These are phyloP conservation scores for Elegia similella DNA, from an alignment of 2,888 invertebrate species.

Conservation along the genomic window DNA sequence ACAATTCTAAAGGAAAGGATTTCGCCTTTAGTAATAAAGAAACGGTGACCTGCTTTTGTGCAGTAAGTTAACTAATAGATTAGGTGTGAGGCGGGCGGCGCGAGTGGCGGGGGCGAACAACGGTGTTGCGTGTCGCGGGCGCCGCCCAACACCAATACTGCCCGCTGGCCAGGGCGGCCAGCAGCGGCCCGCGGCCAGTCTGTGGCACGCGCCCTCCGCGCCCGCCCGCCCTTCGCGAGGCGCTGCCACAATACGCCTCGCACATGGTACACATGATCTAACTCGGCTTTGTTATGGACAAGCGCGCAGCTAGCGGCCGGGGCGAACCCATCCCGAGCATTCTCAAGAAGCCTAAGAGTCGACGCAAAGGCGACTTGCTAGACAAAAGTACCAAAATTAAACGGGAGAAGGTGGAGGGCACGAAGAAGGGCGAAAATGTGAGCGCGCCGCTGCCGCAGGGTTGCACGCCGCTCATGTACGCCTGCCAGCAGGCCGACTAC, in stretches of 20 bases:
- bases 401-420: conserved; percentile 63
- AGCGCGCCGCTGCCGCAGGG: conserved; percentile 81
- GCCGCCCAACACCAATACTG: conserved; percentile 53
- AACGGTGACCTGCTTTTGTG: conserved; percentile 70
- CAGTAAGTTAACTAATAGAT: conserved; percentile 53
- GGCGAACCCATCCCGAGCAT: conserved; percentile 75
- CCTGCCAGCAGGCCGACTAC: conserved; percentile 93
- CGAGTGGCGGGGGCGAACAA: conserved; percentile 33
- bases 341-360: conserved; percentile 67
- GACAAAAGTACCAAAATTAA: conserved; percentile 74
- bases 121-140: conserved; percentile 34
- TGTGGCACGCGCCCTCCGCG: conserved; percentile 74
- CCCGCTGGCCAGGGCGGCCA: conserved; percentile 53
- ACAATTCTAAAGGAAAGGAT: conserved; percentile 25
- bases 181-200: conserved; percentile 60
- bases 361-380: conserved; percentile 63
- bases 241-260: conserved; percentile 31
- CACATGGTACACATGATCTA: conserved; percentile 48
- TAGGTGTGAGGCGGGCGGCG: conserved; percentile 55
- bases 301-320: conserved; percentile 63
- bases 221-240: conserved; percentile 62
- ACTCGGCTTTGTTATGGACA: conserved; percentile 67
- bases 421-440: conserved; percentile 60
- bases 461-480: conserved; percentile 94
- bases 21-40: conserved; percentile 33